phyloP scores from a whole-genome alignment of 2,888 invertebrate species.

The Pristionchus entomophagus region DNA sequence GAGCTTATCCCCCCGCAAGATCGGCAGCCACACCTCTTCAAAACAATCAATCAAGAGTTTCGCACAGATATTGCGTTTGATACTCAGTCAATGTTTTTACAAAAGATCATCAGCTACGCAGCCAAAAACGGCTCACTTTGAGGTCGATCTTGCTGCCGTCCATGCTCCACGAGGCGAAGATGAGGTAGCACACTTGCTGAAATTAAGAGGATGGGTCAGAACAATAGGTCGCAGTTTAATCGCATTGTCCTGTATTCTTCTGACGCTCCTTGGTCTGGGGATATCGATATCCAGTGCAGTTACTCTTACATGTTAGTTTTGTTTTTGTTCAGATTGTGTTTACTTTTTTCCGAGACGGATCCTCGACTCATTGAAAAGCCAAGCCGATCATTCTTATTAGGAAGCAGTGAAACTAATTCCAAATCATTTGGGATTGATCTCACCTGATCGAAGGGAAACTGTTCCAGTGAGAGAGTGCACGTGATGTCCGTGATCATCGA shows the following conservation, averaged over 20 bases:
- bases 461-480: slow-evolving; percentile 68
- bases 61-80: no score
- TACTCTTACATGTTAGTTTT: no score
- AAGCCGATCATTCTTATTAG: background rate
- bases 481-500: slow-evolving; percentile 72
- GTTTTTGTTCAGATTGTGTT: no score
- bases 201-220: background rate
- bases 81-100: background rate
- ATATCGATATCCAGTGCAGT: no score
- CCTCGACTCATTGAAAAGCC: no score
- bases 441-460: slow-evolving; percentile 73
- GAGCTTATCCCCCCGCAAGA: no score
- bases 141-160: slow-evolving; percentile 69
- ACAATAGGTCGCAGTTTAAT: no score
- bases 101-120: slow-evolving; percentile 3
- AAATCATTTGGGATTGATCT: background rate
- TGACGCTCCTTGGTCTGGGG: no score
- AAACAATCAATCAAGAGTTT: no score
- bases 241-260: no score
- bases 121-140: background rate
- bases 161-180: slow-evolving; percentile 73
- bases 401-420: background rate
- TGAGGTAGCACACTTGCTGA: slow-evolving; percentile 72
- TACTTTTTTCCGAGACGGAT: no score
- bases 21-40: no score